Evolutionary conservation across 2,888 invertebrate genomes (phyloP), one percentile per base, ranked within the genome.

Genomic region (Smittia aterrima): DNA sequence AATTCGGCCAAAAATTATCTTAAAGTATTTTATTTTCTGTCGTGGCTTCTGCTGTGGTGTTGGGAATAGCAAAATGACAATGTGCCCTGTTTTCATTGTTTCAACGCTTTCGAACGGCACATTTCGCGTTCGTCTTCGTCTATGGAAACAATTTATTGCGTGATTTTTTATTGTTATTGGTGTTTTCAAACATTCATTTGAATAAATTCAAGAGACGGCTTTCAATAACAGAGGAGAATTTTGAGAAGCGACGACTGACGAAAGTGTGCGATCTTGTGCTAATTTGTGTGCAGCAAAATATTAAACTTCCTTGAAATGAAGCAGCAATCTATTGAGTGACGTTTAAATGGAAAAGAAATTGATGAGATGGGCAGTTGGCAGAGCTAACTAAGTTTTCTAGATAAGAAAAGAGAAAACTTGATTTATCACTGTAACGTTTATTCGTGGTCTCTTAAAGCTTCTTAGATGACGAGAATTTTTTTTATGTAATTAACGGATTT

Each of bases 81-180:
- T 58, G 58, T 58, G 58, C 20, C 24, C 27, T 13, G 47, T 47
- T 64, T n/a, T 64, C 25, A 25, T 64, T 25, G 24, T 64, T 25
- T 25, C 22, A 47, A 47, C 38, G 11, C 38, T 38, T 38, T 38
- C 38, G 4, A n/a, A 16, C 72, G 62, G 53, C 71, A 58, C 62
- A 72, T 58, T 72, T 62, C 54, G 47, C 27, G 7, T 41, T n/a
- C 18, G 53, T 58, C 47, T 47, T 47, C 47, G 16, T 47, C 22
- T 24, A 58, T 71, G 20, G 58, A 62, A 32, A 18, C 27, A 71
- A 71, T 71, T 71, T 54, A 71, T 58, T 71, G 54, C 54, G 71
- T 71, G 71, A 71, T 71, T 71, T 71, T 71, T 24, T 62, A 72
- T 72, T 72, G 72, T 62, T 72, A 72, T 72, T 72, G 53, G 72